A percentile compares a stretch with the other conserved stretches of the same genome.
Evolutionary conservation across 2,888 invertebrate genomes (phyloP).

Genomic region (Neria commutata): DNA sequence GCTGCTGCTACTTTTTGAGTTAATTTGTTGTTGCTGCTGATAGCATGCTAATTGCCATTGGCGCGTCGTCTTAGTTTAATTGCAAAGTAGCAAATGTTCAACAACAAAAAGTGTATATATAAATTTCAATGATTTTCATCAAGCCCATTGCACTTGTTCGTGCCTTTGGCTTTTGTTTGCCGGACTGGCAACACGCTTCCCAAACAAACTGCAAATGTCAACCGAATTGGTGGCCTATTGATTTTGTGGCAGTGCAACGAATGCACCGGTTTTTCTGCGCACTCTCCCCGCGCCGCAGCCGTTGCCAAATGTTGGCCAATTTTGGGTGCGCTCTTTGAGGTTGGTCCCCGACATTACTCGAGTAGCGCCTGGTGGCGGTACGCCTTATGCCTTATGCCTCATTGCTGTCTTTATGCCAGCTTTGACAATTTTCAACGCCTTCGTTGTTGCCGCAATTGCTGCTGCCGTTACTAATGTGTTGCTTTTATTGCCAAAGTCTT

Average conservation of each 20-base stretch:
- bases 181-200: too few species aligned
- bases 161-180: too few species aligned
- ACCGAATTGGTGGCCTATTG: not conserved
- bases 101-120: too few species aligned
- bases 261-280: not conserved
- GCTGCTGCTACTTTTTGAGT: not conserved
- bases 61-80: too few species aligned
- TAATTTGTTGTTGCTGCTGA: not conserved
- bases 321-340: conserved; percentile 54
- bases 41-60: too few species aligned
- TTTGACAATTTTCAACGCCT: conserved; percentile 55
- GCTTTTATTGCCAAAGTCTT: conserved; percentile 30
- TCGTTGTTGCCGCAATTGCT: conserved; percentile 31
- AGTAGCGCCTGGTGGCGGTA: conserved; percentile 53
- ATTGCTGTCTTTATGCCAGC: conserved; percentile 3
- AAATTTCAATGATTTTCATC: too few species aligned
- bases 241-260: not conserved
- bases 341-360: conserved; percentile 53
- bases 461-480: not conserved
- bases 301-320: too few species aligned
- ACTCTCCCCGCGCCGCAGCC: too few species aligned
- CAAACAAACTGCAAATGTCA: not conserved
- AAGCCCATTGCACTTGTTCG: not conserved
- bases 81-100: too few species aligned
- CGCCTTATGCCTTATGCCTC: conserved; percentile 38